A percentile compares a stretch with the other conserved stretches of the same genome.
These are phyloP conservation scores for Erebia aethiops DNA, from an alignment of 2,888 invertebrate species.

Conservation along the genomic window DNA sequence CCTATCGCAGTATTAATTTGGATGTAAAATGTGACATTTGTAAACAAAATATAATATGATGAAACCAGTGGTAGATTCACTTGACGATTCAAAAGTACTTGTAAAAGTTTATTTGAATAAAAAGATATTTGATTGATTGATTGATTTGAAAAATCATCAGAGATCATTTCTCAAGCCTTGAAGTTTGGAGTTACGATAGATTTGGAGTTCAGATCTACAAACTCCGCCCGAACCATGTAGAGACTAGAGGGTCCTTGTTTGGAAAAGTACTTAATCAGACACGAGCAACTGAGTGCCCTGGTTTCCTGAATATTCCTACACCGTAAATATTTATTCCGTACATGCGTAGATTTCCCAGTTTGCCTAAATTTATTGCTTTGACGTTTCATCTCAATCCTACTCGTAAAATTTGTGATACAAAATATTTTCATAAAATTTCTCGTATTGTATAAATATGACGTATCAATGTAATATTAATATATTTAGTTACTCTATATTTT, in stretches of 20 bases:
- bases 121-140: too few relatives aligned
- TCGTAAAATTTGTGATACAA: conserved; percentile 26
- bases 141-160: too few relatives aligned
- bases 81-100: too few relatives aligned
- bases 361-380: conserved; percentile 15
- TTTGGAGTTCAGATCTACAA: conserved; percentile 4
- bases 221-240: conserved; percentile 11
- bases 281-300: conserved; percentile 9
- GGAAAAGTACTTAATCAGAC: conserved; percentile 15
- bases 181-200: neutral
- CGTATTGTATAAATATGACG: too few relatives aligned
- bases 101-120: too few relatives aligned
- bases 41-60: too few relatives aligned
- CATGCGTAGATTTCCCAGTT: conserved; percentile 16
- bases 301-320: conserved; percentile 10
- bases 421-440: neutral
- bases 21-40: too few relatives aligned
- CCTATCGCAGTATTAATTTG: too few relatives aligned
- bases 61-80: too few relatives aligned
- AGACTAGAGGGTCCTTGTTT: conserved; percentile 14
- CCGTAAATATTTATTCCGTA: conserved; percentile 15
- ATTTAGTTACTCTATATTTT: too few relatives aligned
- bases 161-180: neutral
- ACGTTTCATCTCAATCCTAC: conserved; percentile 15
- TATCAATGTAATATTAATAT: too few relatives aligned